A percentile compares a stretch with the other conserved stretches of the same genome.
Conservation (phyloP, 2,888 invertebrate genomes). For the Byasa hedistus region DNA sequence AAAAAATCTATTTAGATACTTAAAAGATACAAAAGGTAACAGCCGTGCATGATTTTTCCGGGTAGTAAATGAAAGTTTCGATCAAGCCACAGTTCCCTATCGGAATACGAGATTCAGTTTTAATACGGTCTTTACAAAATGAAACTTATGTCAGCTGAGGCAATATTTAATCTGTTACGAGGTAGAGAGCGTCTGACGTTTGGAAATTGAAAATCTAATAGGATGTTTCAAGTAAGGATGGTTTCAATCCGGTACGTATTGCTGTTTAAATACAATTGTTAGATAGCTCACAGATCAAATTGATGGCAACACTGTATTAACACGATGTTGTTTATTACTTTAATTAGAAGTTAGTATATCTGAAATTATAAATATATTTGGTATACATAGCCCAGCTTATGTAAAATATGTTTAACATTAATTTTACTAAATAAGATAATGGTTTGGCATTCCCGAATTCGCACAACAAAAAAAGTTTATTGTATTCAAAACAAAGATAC, state of each 20-base stretch:
- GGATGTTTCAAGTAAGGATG: constrained; percentile 32
- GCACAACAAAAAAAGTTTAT: neutral
- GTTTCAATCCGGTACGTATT: constrained; percentile 54
- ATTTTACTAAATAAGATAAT: neutral
- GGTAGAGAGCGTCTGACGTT: constrained; percentile 24
- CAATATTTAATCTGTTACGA: constrained; percentile 31
- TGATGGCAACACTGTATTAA: constrained; percentile 31
- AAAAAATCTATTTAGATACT: no score
- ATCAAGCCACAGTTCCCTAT: neutral
- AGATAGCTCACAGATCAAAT: constrained; percentile 49
- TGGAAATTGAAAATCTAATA: constrained; percentile 28
- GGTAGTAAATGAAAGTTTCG: neutral
- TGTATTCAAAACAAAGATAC: constrained; percentile 1
- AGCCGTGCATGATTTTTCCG: neutral
- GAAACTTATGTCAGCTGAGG: constrained; percentile 28
- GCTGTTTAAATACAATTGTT: constrained; percentile 58
- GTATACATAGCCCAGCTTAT: neutral
- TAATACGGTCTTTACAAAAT: constrained; percentile 19
- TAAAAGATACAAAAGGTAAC: neutral
- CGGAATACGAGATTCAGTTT: constrained; percentile 21
- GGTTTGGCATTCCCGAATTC: neutral
- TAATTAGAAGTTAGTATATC: constrained; percentile 37
- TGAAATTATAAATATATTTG: neutral
- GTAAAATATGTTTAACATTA: neutral
- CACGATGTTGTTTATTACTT: no score